These are phyloP conservation scores for Leucophenga varia DNA, from an alignment of 1,140 invertebrate species.

Conservation along the genomic window DNA sequence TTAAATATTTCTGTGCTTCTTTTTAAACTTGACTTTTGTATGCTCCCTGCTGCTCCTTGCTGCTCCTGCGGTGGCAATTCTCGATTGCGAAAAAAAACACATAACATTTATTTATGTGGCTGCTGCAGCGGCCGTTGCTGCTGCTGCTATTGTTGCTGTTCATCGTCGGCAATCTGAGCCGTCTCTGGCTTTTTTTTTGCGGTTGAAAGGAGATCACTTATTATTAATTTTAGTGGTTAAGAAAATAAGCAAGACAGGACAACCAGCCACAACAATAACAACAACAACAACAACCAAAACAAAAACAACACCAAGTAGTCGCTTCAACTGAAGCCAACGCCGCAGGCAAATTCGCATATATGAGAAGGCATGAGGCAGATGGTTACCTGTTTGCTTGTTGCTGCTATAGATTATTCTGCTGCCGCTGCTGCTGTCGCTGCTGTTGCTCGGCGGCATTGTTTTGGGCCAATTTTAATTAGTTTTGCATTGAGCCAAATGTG, in stretches of 20 bases:
- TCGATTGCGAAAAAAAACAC: conserved; percentile 38
- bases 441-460: conserved; percentile 28
- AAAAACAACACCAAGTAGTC: not conserved
- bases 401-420: no score
- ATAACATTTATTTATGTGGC: conserved; percentile 50
- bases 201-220: conserved; percentile 55
- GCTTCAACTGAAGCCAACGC: conserved; percentile 40
- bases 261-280: not conserved
- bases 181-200: conserved; percentile 19
- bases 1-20: conserved; percentile 23
- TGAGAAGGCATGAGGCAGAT: conserved; percentile 46
- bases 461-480: conserved; percentile 56
- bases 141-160: conserved; percentile 14
- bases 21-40: conserved; percentile 6
- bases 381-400: conserved; percentile 13
- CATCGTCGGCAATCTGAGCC: not conserved
- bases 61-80: conserved; percentile 43
- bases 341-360: conserved; percentile 39
- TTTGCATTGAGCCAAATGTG: conserved; percentile 42
- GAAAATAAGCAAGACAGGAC: conserved; percentile 38
- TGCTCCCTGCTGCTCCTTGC: conserved; percentile 10
- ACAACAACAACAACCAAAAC: conserved; percentile 1
- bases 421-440: not conserved
- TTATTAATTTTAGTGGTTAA: conserved; percentile 57
- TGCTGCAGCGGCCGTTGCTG: conserved; percentile 7